Percentiles rank a stretch among this genome's conserved stretches.
Conservation (phyloP, 2,888 invertebrate species). For the Parnassius glacialis region DNA sequence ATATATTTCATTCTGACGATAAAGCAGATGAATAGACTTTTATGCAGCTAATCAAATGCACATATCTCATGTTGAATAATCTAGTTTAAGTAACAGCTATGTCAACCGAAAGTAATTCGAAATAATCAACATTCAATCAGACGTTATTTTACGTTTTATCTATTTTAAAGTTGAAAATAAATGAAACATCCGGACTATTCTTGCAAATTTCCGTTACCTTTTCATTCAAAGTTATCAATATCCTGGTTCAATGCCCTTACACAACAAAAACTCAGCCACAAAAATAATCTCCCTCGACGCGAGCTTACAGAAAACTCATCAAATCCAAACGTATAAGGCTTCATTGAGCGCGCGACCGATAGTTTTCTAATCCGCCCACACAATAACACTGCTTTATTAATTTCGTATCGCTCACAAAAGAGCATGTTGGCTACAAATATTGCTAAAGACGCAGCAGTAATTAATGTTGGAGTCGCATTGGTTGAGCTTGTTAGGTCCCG, state of each 20-base stretch:
- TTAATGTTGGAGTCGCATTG: constrained; percentile 66
- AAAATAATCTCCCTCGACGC: constrained; percentile 31
- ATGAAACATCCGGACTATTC: no score
- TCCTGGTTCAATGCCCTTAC: not conserved
- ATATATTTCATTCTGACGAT: no score
- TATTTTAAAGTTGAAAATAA: no score
- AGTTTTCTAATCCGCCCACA: constrained; percentile 61
- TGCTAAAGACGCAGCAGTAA: constrained; percentile 61
- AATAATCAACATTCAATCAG: no score
- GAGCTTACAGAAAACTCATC: constrained; percentile 58
- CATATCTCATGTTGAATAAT: no score
- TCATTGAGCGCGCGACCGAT: constrained; percentile 47
- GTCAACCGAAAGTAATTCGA: no score
- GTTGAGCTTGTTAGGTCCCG: constrained; percentile 60
- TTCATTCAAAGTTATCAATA: no score
- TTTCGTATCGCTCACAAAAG: constrained; percentile 68
- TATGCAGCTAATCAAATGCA: no score
- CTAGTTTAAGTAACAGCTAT: no score
- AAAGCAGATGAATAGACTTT: no score
- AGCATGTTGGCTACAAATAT: constrained; percentile 74
- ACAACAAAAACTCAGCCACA: constrained; percentile 27
- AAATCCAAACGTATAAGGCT: constrained; percentile 53
- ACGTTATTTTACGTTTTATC: no score
- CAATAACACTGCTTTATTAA: constrained; percentile 60
- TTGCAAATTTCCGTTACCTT: no score